phyloP scores from a whole-genome alignment of 2,888 invertebrate genomes.

The Hylaea fasciaria region DNA sequence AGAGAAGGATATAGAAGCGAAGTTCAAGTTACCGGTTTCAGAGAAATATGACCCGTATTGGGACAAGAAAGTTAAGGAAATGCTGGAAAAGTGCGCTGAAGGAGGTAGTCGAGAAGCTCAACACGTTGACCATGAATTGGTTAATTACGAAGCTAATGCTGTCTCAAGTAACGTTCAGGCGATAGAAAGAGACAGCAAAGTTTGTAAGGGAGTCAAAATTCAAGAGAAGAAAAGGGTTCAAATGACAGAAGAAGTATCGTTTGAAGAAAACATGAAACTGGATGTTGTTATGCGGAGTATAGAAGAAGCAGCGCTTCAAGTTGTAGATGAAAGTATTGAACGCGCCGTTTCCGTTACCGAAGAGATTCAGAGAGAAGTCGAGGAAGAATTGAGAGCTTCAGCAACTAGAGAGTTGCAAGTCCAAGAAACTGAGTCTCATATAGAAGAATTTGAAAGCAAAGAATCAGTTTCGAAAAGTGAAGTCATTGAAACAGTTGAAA shows the following conservation, averaged over 20 bases:
- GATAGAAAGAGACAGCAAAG: slow-evolving; percentile 23
- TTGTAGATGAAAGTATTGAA: slow-evolving; percentile 71
- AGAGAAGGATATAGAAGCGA: slow-evolving; percentile 45
- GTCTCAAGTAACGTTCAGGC: neutral
- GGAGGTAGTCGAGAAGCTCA: slow-evolving; percentile 4
- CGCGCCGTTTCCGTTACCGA: slow-evolving; percentile 67
- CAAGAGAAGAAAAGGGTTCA: slow-evolving; percentile 36
- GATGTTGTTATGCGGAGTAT: slow-evolving; percentile 64
- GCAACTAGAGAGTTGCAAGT: slow-evolving; percentile 26
- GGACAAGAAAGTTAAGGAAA: slow-evolving; percentile 35
- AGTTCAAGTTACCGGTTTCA: slow-evolving; percentile 71
- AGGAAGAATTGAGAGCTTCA: slow-evolving; percentile 48
- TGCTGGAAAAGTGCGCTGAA: slow-evolving; percentile 22
- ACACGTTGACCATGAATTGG: slow-evolving; percentile 13
- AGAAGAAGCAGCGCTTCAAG: slow-evolving; percentile 62
- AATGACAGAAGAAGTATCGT: slow-evolving; percentile 42
- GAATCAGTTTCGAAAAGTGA: slow-evolving; percentile 4
- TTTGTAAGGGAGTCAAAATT: slow-evolving; percentile 27
- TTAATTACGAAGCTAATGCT: slow-evolving; percentile 8
- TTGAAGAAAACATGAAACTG: slow-evolving; percentile 53
- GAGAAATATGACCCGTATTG: slow-evolving; percentile 70
- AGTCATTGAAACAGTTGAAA: slow-evolving; percentile 10
- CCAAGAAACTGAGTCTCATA: slow-evolving; percentile 14
- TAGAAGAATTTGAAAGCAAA: slow-evolving; percentile 27
- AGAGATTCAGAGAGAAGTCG: slow-evolving; percentile 68